These are phyloP conservation scores for Cosmia pyralina DNA, from an alignment of 2,888 invertebrate species.

Conservation along the genomic window DNA sequence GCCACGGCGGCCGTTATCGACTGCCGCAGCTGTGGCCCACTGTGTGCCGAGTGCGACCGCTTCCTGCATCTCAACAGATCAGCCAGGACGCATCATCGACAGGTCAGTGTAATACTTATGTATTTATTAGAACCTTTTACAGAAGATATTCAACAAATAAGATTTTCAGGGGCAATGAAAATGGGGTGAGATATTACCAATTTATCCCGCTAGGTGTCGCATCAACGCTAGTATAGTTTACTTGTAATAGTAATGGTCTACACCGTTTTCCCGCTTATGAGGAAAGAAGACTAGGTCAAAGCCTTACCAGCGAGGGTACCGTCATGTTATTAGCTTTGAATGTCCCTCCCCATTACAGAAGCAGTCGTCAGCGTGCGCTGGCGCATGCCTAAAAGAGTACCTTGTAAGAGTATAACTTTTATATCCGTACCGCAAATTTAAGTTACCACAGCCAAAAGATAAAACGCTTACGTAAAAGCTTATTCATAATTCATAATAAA, in stretches of 20 bases:
- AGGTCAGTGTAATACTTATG: constrained; percentile 85
- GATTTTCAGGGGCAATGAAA: neutral
- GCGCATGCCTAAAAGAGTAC: neutral
- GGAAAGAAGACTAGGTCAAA: too few species aligned
- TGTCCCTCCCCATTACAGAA: neutral
- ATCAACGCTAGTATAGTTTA: neutral
- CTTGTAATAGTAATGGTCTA: neutral
- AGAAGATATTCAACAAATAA: neutral
- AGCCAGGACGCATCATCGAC: constrained; percentile 95
- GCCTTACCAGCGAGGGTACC: neutral
- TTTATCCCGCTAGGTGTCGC: neutral
- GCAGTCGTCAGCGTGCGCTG: neutral
- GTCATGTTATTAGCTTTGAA: neutral
- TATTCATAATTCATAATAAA: neutral
- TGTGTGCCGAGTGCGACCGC: constrained; percentile 99
- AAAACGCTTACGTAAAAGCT: neutral
- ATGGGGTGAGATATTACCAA: neutral
- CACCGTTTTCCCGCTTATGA: neutral
- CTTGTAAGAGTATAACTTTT: neutral
- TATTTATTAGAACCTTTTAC: neutral
- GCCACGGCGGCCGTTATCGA: constrained; percentile 97
- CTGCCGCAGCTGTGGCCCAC: constrained; percentile 96
- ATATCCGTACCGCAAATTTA: neutral
- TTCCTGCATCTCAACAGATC: constrained; percentile 97
- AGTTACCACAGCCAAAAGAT: neutral